Base-by-base conservation (phyloP, 92 coral and sea anemone species). In the Scolanthus callimorphus region DNA sequence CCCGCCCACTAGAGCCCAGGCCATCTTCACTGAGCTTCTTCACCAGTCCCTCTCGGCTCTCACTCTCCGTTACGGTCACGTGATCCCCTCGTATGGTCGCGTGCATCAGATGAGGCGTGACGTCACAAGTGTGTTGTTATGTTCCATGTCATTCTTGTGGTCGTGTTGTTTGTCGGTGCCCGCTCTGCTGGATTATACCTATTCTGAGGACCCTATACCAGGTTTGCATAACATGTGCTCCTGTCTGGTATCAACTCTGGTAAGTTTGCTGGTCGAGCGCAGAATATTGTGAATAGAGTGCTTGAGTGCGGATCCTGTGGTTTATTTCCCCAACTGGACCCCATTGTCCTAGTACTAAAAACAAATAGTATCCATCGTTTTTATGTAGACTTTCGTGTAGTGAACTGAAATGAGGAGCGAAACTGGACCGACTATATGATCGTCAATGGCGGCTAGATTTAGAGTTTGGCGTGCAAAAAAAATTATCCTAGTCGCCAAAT, bases 211-310 rank as follows among this genome's bases (percentile, higher is more conserved):
- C 25, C 82, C 88, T 39, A 65, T 88, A 1, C 55, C 86, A 1
- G 74, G 73, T 12, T 84, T 94, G 39, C 99, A 94, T 72, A 80
- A 83, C 58, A 57, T 90, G 57, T 88, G 99, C 62, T 88, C 94
- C 38, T 82, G 94, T 34, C 79, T 94, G 39, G 59, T 88, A 27
- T 85, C 96, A 9, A 77, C 86, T 20, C 71, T 94, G 99, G 96
- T 88, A 60, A 66, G 89, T 55, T 4, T 34, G 15, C 41, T 6
- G 15, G 41, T 6, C 41, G 41, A 34, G 6, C n/a, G n/a, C n/a
- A n/a, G n/a, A n/a, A n/a, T n/a, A n/a, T n/a, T n/a, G n/a, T n/a
- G n/a, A n/a, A n/a, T n/a, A n/a, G n/a, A n/a, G n/a, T n/a, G n/a
- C n/a, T n/a, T n/a, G n/a, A n/a, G n/a, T n/a, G n/a, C n/a, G n/a